Conservation (phyloP, 2,113 vertebrate species). For the Scomber colias region DNA sequence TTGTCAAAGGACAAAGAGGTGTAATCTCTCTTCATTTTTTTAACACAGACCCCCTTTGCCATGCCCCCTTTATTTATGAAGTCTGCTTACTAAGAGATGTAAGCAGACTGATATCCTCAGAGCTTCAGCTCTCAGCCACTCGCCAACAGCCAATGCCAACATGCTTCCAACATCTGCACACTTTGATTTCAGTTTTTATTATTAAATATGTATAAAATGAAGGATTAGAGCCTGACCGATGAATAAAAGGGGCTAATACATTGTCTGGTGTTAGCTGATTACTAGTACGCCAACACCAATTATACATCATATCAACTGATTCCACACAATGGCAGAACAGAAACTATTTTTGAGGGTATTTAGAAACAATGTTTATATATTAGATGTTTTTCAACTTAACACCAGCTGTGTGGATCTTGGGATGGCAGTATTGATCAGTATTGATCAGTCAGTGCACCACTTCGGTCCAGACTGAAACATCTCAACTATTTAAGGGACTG, state of each 20-base stretch:
- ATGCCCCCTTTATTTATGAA: slow-evolving; percentile 24
- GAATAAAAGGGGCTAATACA: not conserved
- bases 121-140: slow-evolving; percentile 90
- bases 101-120: slow-evolving; percentile 51
- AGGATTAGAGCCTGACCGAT: slow-evolving; percentile 22
- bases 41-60: slow-evolving; percentile 34
- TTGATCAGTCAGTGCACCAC: not conserved
- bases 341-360: not conserved
- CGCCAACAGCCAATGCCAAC: slow-evolving; percentile 93
- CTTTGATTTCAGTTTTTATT: slow-evolving; percentile 68
- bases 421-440: too few relatives aligned
- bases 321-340: not conserved
- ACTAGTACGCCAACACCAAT: not conserved
- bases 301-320: too few relatives aligned
- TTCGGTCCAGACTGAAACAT: not conserved
- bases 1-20: slow-evolving; percentile 48
- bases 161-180: slow-evolving; percentile 86
- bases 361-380: too few relatives aligned
- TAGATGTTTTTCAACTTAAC: too few relatives aligned
- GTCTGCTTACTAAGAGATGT: slow-evolving; percentile 48
- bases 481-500: not conserved
- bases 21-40: slow-evolving; percentile 35
- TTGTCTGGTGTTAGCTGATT: not conserved
- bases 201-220: slow-evolving; percentile 51
- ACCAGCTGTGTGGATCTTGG: too few relatives aligned